Evolutionary conservation across 2,113 vertebrate species (phyloP), one percentile per base, ranked within the genome.

Genomic region (Ailurus styani): DNA sequence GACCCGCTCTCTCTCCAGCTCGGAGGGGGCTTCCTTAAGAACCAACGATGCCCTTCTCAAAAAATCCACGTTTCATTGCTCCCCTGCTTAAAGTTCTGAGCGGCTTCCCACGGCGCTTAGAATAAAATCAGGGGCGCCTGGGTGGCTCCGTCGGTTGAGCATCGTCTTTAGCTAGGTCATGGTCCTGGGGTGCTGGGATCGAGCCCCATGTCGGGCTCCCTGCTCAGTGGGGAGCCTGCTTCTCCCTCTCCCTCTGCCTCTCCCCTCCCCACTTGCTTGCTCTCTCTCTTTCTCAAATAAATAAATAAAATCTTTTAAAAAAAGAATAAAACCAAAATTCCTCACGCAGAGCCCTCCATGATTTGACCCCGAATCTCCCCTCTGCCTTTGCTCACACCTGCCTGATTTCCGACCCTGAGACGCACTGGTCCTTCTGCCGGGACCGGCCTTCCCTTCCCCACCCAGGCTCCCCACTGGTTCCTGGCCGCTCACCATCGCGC

Each of bases 31-130:
- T 45, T 81, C 81, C 45, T 81, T 40, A 21, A 11, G 60, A 68
- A 45, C 42, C 18, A 55, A 25, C 5, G 1, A 1, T 2, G 21
- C 42, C 70, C 29, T n/a, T 21, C n/a, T 6, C 12, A 11, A 42
- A n/a, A 57, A 13, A 2, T 3, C 60, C 40, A 0, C 17, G 27
- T 5, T 73, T 23, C 13, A 0, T 50, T 17, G 4, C 17, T 54
- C 13, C 45, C 54, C 7, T 27, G 23, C 23, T 29, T 20, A 17
- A 47, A 13, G 27, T 40, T 31, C 66, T 3, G 8, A 12, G 77
- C 2, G 17, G 34, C 50, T 70, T 27, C 52, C 70, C 84, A 17
- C 27, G 2, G 52, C 68, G 5, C 20, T 20, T 6, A 3, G 79
- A 47, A 45, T 23, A 20, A 40, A 40, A 21, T 7, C 57, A 23